These are phyloP conservation scores for Calliphora vomitoria DNA, from an alignment of 2,888 invertebrate species.

Conservation along the genomic window DNA sequence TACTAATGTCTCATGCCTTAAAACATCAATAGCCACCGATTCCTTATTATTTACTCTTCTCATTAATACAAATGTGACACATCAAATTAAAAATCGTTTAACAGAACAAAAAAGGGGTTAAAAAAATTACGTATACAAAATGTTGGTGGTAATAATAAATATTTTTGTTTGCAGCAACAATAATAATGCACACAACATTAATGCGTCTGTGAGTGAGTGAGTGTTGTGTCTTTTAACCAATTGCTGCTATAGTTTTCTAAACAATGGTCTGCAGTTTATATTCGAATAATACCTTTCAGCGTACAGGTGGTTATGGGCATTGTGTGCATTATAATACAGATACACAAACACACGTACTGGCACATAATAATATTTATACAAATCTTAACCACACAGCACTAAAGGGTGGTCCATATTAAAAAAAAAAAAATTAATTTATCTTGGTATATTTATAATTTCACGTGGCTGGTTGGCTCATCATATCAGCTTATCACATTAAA, in stretches of 20 bases:
- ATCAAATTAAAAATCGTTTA: slow-evolving; percentile 1
- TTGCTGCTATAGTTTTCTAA: slow-evolving; percentile 44
- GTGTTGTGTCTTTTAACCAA: neutral
- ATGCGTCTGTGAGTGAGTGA: slow-evolving; percentile 4
- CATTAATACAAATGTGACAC: neutral
- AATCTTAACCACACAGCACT: neutral
- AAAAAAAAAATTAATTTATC: too few species aligned
- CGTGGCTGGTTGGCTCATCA: too few species aligned
- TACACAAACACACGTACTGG: neutral
- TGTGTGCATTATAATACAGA: slow-evolving; percentile 16
- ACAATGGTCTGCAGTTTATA: slow-evolving; percentile 21
- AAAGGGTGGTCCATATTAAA: neutral
- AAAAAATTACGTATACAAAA: slow-evolving; percentile 7
- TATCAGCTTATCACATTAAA: too few species aligned
- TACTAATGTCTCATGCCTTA: too few species aligned
- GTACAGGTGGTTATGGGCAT: slow-evolving; percentile 52
- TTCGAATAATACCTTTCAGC: neutral
- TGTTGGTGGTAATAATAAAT: slow-evolving; percentile 35
- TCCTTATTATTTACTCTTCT: neutral
- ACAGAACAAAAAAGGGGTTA: neutral
- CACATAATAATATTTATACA: slow-evolving; percentile 10
- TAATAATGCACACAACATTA: neutral
- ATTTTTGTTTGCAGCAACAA: slow-evolving; percentile 25
- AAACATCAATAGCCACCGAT: neutral
- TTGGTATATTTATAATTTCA: too few species aligned